phyloP scores from a whole-genome alignment of 2,797 vertebrate species.

The Fringilla coelebs region DNA sequence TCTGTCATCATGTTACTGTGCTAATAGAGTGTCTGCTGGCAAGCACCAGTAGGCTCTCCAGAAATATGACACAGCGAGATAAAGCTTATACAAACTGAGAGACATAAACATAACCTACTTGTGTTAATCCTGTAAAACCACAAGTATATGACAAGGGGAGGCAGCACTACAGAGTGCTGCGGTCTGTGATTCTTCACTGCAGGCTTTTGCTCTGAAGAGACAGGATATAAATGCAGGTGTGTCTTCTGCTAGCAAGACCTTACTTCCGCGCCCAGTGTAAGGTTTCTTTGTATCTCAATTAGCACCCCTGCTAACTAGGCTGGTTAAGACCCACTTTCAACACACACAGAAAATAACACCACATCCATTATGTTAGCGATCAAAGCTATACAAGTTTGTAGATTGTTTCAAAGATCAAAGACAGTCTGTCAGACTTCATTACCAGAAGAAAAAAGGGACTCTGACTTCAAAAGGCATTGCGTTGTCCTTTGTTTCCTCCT shows the following conservation, averaged over 20 bases:
- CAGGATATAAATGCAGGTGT: not conserved
- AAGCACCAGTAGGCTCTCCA: conserved; percentile 13
- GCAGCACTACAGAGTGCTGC: fast-evolving
- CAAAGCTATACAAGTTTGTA: conserved; percentile 59
- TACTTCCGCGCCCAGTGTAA: not conserved
- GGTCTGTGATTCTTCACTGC: not conserved
- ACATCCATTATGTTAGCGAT: conserved; percentile 47
- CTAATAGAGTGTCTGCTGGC: conserved; percentile 27
- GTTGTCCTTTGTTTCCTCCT: conserved; percentile 18
- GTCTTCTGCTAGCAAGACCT: not conserved
- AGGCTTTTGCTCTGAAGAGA: not conserved
- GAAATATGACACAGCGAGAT: not conserved
- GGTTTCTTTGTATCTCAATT: conserved; percentile 49
- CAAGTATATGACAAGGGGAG: not conserved
- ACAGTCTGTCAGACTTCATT: conserved; percentile 36
- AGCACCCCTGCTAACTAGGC: conserved; percentile 22
- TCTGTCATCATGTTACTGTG: not conserved
- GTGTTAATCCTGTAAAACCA: conserved; percentile 41
- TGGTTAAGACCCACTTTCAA: conserved; percentile 43
- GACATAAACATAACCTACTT: conserved; percentile 9
- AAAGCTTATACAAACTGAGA: conserved; percentile 20
- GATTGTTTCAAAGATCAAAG: conserved; percentile 63
- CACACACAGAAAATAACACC: conserved; percentile 47
- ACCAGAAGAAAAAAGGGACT: conserved; percentile 23
- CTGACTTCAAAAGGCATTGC: conserved; percentile 47